Base-by-base conservation (phyloP, 2,113 vertebrate genomes). In the Crotalus viridis region DNA sequence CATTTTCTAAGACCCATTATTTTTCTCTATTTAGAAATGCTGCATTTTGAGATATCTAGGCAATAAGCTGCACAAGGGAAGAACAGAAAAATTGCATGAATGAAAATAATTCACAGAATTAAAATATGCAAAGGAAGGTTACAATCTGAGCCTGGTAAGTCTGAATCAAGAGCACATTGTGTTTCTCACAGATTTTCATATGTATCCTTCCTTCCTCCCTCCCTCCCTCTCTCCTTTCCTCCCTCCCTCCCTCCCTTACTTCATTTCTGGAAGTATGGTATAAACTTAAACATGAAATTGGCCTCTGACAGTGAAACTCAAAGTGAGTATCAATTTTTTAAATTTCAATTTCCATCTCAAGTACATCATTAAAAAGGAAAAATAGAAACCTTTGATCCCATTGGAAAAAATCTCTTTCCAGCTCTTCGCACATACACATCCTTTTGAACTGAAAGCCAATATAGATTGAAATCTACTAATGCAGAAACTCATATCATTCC, bases 111-210 rank as follows among this genome's bases (percentile, higher is more conserved):
- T 87, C 26, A n/a, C 5, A 1, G 85, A 51, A 81, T 81, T 96
- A 96, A 93, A 94, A 94, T 8, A 85, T 89, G 81, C 56, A 88
- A 93, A 64, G 28, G 93, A 52, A 88, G 93, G 46, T 81, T 94
- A 88, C 93, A 96, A 52, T 93, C 94, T 94, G 48, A 93, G 54
- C 48, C 94, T 93, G 91, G 87, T 85, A 92, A 54, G 74, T 69
- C 81, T 95, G 86, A 0, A 95, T 96, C 94, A 92, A 96, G 94
- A 90, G 93, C 61, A 74, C 90, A 94, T 94, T 94, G 87, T 96
- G 88, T 94, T 97, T 97, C 95, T 87, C 91, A 94, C 93, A 81
- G 74, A 43, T 43, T 43, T 7, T 43, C 33, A 81, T 43, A 69
- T 2, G 28, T 33, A 10, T 10, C 19, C 17, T 85, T 46, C 39